Conservation (phyloP, 2,797 vertebrate genomes). For the Heliangelus exortis region DNA sequence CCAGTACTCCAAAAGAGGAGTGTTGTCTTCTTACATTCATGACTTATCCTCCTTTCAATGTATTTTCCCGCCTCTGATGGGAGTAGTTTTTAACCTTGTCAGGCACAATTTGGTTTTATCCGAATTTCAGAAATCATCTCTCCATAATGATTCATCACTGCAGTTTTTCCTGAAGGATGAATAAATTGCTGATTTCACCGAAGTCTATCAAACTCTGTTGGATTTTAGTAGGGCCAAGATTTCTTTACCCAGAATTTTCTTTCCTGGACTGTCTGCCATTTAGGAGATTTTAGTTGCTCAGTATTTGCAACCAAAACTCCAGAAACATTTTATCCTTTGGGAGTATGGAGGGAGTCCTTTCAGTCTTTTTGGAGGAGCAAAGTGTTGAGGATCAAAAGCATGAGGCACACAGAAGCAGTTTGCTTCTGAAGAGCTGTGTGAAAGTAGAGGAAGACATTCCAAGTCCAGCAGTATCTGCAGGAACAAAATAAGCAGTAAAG, state of each 20-base stretch:
- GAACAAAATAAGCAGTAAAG: background rate
- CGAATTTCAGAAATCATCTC: background rate
- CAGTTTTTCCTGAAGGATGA: background rate
- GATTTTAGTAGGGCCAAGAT: background rate
- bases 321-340: background rate
- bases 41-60: background rate
- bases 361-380: background rate
- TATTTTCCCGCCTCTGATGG: background rate
- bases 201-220: background rate
- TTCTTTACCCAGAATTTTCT: background rate
- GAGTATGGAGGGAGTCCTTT: background rate
- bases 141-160: background rate
- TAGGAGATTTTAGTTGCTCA: background rate
- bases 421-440: background rate
- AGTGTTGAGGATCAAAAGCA: background rate
- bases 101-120: background rate
- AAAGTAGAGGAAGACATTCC: background rate
- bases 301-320: background rate
- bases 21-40: background rate
- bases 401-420: background rate
- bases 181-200: background rate
- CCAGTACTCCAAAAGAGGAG: background rate
- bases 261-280: background rate
- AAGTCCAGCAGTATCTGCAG: background rate
- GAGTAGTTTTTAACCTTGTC: background rate